phyloP scores from a whole-genome alignment of 2,888 invertebrate species.

The Amblyjoppa proteus region DNA sequence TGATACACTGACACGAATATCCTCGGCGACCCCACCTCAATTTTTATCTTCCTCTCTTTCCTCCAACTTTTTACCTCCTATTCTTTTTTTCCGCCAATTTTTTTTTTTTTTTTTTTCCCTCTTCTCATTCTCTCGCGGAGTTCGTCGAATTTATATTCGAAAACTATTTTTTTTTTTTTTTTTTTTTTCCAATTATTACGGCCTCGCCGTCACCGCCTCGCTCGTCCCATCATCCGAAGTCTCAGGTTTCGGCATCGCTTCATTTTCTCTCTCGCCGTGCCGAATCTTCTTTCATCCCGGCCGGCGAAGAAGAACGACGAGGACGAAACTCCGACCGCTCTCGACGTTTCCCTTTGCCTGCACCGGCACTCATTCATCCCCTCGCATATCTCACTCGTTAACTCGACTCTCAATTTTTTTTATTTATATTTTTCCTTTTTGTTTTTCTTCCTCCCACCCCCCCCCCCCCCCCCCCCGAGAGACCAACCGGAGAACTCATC shows the following conservation, averaged over 20 bases:
- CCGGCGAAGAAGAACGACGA: conserved; percentile 11
- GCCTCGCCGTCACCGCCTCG: conserved; percentile 40
- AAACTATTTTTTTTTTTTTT: neutral
- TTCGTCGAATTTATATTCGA: conserved; percentile 30
- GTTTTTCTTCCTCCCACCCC: neutral
- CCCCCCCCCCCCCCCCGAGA: neutral
- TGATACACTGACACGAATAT: conserved; percentile 76
- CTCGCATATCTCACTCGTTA: conserved; percentile 46
- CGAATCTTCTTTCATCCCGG: conserved; percentile 32
- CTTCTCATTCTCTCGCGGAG: conserved; percentile 34
- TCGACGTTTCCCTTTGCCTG: conserved; percentile 35
- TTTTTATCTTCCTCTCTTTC: conserved; percentile 15
- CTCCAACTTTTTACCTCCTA: conserved; percentile 74
- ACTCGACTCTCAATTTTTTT: conserved; percentile 20
- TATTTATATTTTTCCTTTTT: neutral
- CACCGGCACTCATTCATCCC: conserved; percentile 8
- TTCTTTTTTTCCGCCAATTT: conserved; percentile 58
- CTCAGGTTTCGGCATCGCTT: conserved; percentile 45
- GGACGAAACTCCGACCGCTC: conserved; percentile 15
- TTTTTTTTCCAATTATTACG: conserved; percentile 34
- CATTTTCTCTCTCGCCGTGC: conserved; percentile 34
- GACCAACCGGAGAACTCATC: conserved; percentile 34
- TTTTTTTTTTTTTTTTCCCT: conserved; percentile 24
- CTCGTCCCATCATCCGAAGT: neutral
- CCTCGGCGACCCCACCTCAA: neutral